phyloP scores from a whole-genome alignment of 2,888 invertebrate species.

The Drosophila algonquin region DNA sequence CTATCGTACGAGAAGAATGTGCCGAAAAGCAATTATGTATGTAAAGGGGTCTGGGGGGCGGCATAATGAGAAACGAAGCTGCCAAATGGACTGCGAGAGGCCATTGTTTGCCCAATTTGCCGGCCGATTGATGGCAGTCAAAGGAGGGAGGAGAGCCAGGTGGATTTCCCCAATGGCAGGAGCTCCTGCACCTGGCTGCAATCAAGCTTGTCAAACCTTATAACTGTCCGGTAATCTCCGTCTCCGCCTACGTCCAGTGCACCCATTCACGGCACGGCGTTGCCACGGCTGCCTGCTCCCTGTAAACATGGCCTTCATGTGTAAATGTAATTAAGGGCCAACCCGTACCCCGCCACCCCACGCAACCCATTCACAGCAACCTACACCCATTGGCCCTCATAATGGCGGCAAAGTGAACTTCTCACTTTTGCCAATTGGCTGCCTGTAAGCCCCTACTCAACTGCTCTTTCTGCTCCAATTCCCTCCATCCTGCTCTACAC shows the following conservation, averaged over 20 bases:
- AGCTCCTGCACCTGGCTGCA: conserved; percentile 20
- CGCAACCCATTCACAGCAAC: conserved; percentile 10
- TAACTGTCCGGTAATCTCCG: conserved; percentile 44
- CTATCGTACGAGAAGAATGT: conserved; percentile 7
- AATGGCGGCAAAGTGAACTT: conserved; percentile 69
- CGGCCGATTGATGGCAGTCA: conserved; percentile 21
- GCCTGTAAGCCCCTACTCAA: conserved; percentile 38
- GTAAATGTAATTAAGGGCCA: conserved; percentile 74
- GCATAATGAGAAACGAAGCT: conserved; percentile 49
- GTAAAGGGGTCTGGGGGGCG: conserved; percentile 50
- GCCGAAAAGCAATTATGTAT: conserved; percentile 61
- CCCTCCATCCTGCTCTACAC: background rate
- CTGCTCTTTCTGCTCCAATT: background rate
- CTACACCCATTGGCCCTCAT: conserved; percentile 46
- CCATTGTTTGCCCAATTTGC: conserved; percentile 47
- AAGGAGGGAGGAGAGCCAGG: conserved; percentile 2
- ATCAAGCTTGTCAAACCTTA: conserved; percentile 46
- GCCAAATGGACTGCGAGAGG: conserved; percentile 24
- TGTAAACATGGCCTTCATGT: conserved; percentile 52
- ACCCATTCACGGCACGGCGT: conserved; percentile 24
- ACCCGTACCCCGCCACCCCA: conserved; percentile 8
- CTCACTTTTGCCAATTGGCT: conserved; percentile 69
- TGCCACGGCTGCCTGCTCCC: conserved; percentile 27
- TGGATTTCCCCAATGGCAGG: background rate
- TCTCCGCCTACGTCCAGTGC: conserved; percentile 18